phyloP scores from a whole-genome alignment of 1,140 invertebrate species.

The Octopus sinensis region DNA sequence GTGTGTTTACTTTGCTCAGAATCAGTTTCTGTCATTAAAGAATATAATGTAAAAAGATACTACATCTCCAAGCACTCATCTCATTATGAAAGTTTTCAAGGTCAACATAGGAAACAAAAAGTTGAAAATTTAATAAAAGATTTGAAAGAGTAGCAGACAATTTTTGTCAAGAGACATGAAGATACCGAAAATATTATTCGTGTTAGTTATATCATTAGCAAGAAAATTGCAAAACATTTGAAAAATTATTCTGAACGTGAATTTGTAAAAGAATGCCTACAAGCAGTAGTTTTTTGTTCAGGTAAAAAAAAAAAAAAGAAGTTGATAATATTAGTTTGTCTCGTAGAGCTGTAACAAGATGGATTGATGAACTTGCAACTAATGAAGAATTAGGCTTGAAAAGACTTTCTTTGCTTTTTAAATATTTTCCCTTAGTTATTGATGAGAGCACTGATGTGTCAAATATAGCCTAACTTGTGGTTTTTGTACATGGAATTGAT shows the following conservation, averaged over 20 bases:
- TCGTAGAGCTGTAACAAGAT: neutral
- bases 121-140: too few relatives aligned
- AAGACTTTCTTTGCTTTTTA: neutral
- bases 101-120: too few relatives aligned
- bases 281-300: neutral
- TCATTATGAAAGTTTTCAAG: too few relatives aligned
- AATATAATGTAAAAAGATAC: too few relatives aligned
- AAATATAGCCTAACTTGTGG: neutral
- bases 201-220: neutral
- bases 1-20: too few relatives aligned
- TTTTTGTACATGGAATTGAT: neutral
- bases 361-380: neutral
- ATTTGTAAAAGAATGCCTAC: neutral
- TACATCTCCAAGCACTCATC: too few relatives aligned
- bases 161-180: neutral
- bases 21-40: too few relatives aligned
- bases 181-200: neutral
- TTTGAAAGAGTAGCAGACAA: neutral
- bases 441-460: neutral
- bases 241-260: neutral
- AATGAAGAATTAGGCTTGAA: neutral
- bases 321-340: neutral
- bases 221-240: neutral
- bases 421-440: neutral
- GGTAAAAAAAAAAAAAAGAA: constrained; percentile 5